Conservation (phyloP, 2,797 vertebrate genomes). For the Parauchenoglanis punctatus region DNA sequence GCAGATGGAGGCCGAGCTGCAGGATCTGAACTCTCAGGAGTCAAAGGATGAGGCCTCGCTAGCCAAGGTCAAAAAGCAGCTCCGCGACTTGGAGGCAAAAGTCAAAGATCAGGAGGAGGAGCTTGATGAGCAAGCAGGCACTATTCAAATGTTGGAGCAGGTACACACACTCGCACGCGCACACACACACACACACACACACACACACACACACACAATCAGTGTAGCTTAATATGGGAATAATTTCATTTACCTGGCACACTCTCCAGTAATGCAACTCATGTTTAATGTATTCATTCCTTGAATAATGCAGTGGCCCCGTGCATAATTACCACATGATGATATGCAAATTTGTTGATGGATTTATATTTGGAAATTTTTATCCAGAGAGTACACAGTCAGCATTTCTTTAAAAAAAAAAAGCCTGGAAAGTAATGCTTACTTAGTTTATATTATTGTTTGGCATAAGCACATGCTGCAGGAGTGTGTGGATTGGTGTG, state of each 20-base stretch:
- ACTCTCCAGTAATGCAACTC: constrained; percentile 10
- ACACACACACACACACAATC: background rate
- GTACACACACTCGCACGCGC: constrained; percentile 65
- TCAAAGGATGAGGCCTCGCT: constrained; percentile 94
- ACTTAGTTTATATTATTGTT: constrained; percentile 20
- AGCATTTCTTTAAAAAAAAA: background rate
- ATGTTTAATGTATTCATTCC: constrained; percentile 27
- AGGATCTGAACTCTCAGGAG: constrained; percentile 94
- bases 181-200: background rate
- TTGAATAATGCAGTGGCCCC: background rate
- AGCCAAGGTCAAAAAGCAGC: constrained; percentile 92
- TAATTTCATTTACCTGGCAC: constrained; percentile 9
- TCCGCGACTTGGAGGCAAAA: constrained; percentile 91
- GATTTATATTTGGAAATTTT: constrained; percentile 22
- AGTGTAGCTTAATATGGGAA: background rate
- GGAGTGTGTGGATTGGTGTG: constrained; percentile 26
- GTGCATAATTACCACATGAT: constrained; percentile 17
- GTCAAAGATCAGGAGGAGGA: constrained; percentile 98
- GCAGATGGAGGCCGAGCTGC: constrained; percentile 89
- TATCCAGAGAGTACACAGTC: background rate
- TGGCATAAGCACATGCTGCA: constrained; percentile 3
- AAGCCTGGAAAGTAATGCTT: constrained; percentile 21
- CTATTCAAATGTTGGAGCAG: constrained; percentile 98
- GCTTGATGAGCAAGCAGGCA: constrained; percentile 94
- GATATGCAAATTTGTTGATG: constrained; percentile 20